These are phyloP conservation scores for Etheostoma cragini DNA, from an alignment of 2,113 vertebrate species.

Conservation along the genomic window DNA sequence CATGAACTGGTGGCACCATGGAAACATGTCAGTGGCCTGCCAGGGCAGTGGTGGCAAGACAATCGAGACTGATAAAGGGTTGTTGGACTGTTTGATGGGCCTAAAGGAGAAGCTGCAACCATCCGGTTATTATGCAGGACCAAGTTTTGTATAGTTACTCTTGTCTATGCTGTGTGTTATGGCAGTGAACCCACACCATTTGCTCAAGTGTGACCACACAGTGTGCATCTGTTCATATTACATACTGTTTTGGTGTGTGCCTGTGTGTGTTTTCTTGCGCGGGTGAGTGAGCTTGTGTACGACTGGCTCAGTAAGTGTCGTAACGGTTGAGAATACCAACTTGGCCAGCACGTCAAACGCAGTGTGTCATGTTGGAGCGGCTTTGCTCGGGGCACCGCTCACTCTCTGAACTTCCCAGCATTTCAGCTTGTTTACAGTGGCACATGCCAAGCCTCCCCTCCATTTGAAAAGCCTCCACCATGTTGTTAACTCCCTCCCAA, in stretches of 20 bases:
- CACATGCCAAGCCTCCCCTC: conserved; percentile 72
- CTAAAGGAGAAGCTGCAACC: conserved; percentile 31
- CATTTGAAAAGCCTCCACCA: conserved; percentile 73
- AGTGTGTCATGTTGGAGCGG: conserved; percentile 49
- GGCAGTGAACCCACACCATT: neutral
- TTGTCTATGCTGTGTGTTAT: neutral
- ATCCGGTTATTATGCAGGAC: conserved; percentile 18
- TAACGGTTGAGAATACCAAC: conserved; percentile 47
- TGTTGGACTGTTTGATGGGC: conserved; percentile 59
- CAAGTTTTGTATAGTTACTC: conserved; percentile 1
- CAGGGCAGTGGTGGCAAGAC: conserved; percentile 37
- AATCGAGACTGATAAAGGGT: conserved; percentile 22
- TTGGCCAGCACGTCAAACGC: conserved; percentile 63
- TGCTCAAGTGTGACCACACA: neutral
- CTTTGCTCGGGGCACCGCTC: conserved; percentile 59
- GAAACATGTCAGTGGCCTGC: conserved; percentile 43
- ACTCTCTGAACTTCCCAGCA: conserved; percentile 66
- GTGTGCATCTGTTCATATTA: conserved; percentile 6
- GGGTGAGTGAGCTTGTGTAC: conserved; percentile 15
- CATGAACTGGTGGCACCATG: conserved; percentile 25
- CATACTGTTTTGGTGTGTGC: conserved; percentile 14
- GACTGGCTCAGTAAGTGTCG: conserved; percentile 38
- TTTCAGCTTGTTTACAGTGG: conserved; percentile 76
- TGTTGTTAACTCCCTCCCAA: conserved; percentile 75
- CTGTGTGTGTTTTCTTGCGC: conserved; percentile 23